A percentile compares a stretch with the other conserved stretches of the same genome.
These are phyloP conservation scores for Burhinus oedicnemus DNA, from an alignment of 2,113 vertebrate species.

Conservation along the genomic window DNA sequence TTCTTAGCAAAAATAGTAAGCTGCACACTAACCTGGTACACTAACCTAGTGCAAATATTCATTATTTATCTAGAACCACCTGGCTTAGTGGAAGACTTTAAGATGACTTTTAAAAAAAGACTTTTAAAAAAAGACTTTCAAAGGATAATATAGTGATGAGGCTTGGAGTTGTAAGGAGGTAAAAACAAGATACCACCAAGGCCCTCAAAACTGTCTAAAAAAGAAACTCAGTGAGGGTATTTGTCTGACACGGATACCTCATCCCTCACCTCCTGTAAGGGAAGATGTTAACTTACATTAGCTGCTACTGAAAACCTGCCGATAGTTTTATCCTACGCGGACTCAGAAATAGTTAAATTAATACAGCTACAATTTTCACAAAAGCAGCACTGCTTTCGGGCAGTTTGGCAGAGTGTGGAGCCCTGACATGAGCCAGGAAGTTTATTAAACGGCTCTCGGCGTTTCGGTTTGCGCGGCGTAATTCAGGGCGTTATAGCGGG, in stretches of 20 bases:
- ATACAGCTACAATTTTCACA: not conserved
- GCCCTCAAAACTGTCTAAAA: not conserved
- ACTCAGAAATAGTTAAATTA: not conserved
- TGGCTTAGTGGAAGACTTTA: not conserved
- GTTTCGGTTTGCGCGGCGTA: not conserved
- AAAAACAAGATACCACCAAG: not conserved
- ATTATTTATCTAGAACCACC: not conserved
- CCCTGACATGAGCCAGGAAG: constrained; percentile 30
- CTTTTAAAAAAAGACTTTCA: not conserved
- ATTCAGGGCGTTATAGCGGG: not conserved
- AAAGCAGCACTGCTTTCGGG: constrained; percentile 12
- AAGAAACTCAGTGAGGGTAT: not conserved
- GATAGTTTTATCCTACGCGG: not conserved
- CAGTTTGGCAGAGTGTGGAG: not conserved
- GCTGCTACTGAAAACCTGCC: not conserved
- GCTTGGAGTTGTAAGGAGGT: not conserved
- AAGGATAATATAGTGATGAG: not conserved
- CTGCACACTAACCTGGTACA: not conserved
- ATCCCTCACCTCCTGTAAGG: not conserved
- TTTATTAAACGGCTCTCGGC: constrained; percentile 23
- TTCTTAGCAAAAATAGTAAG: not conserved
- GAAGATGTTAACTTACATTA: not conserved
- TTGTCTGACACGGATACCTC: not conserved
- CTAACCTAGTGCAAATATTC: not conserved
- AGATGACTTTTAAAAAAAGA: not conserved